Percentiles rank a stretch among this genome's conserved stretches.
phyloP scores from a whole-genome alignment of 2,888 invertebrate species.

The Macropis europaea region DNA sequence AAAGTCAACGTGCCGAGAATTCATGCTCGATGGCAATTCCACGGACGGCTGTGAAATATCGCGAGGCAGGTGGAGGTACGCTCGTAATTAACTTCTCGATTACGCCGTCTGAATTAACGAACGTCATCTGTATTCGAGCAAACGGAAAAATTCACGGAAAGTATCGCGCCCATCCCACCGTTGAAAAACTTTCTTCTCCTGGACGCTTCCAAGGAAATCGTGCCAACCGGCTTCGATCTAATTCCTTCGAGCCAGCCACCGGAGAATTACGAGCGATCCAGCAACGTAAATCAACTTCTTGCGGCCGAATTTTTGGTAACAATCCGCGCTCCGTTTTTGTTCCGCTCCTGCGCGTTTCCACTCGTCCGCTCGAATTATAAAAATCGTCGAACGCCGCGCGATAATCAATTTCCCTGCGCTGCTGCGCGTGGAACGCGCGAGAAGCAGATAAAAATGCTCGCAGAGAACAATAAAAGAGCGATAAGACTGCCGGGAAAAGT shows the following conservation, averaged over 20 bases:
- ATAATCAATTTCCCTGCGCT: too few species aligned
- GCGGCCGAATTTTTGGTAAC: not conserved
- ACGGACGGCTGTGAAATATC: slow-evolving; percentile 18
- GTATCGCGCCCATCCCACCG: not conserved
- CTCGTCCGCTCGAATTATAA: too few species aligned
- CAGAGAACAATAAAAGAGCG: too few species aligned
- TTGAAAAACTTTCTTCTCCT: not conserved
- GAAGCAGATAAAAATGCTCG: too few species aligned
- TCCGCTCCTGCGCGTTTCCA: too few species aligned
- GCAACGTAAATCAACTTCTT: slow-evolving; percentile 14
- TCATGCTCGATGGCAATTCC: not conserved
- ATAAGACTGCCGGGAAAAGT: not conserved
- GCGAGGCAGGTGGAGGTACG: not conserved
- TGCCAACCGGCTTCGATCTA: slow-evolving; percentile 6
- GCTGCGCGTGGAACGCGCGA: too few species aligned
- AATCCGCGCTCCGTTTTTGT: not conserved
- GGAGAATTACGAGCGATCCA: slow-evolving; percentile 11
- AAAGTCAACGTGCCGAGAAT: slow-evolving; percentile 29
- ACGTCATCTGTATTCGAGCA: not conserved
- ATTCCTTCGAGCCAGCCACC: slow-evolving; percentile 16
- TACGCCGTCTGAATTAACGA: slow-evolving; percentile 33
- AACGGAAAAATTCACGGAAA: not conserved
- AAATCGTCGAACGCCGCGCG: too few species aligned
- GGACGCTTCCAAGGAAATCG: not conserved
- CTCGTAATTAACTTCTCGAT: slow-evolving; percentile 41